Evolutionary conservation across 1,140 invertebrate species (phyloP).

Genomic region (Rhyzopertha dominica): DNA sequence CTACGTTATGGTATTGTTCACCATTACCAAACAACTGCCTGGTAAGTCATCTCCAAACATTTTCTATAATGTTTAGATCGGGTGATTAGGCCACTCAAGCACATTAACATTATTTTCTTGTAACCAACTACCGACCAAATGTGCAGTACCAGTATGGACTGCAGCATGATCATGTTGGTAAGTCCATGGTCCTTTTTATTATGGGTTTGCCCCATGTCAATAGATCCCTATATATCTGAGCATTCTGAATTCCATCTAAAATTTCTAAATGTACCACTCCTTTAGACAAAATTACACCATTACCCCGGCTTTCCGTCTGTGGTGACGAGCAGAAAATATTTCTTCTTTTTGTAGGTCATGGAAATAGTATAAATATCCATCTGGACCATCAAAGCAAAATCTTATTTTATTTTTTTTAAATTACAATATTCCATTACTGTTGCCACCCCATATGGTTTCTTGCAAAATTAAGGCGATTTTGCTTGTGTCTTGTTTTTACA

Average conservation of each 20-base stretch:
- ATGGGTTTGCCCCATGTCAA: too few species aligned
- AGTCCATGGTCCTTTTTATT: too few species aligned
- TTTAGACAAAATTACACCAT: conserved; percentile 8
- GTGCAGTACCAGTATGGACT: too few species aligned
- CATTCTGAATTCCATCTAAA: background rate
- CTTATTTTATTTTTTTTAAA: conserved; percentile 45
- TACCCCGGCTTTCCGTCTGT: conserved; percentile 1
- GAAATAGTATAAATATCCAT: conserved; percentile 45
- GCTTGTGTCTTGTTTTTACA: conserved; percentile 1
- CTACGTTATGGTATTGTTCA: conserved; percentile 41
- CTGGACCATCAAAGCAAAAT: conserved; percentile 44
- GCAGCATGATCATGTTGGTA: too few species aligned
- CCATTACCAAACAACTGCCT: conserved; percentile 43
- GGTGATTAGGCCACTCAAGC: conserved; percentile 44
- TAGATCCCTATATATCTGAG: background rate
- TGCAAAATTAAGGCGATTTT: conserved; percentile 9
- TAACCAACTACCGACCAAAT: background rate
- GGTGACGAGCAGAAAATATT: conserved; percentile 7
- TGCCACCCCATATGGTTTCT: conserved; percentile 13
- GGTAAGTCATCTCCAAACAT: conserved; percentile 44
- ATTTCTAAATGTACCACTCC: conserved; percentile 1
- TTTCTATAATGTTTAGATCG: conserved; percentile 45
- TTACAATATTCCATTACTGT: conserved; percentile 20
- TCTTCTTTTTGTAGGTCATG: too few species aligned
- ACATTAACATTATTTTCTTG: conserved; percentile 14